Evolutionary conservation across 2,888 invertebrate species (phyloP).

Genomic region (Torymus texanus): DNA sequence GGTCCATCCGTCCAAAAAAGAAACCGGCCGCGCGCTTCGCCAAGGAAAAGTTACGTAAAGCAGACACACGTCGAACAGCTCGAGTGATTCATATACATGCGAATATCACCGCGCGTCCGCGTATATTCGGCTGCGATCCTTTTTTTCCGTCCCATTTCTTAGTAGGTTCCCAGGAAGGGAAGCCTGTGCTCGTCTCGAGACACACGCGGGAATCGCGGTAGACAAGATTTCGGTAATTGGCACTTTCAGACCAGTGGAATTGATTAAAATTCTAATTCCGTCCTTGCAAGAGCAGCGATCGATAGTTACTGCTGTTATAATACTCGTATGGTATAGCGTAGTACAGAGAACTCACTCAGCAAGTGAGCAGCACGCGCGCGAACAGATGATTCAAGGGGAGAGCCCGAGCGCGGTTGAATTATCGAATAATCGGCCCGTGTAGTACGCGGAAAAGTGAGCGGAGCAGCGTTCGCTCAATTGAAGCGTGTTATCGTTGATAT

Average conservation of each 20-base stretch:
- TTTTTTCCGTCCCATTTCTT: slow-evolving; percentile 23
- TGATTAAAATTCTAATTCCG: no score
- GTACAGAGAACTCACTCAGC: no score
- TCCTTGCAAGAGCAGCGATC: no score
- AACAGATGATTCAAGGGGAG: not conserved
- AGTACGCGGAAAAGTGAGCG: not conserved
- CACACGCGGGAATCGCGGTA: slow-evolving; percentile 24
- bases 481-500: no score
- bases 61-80: not conserved
- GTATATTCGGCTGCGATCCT: not conserved
- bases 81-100: slow-evolving; percentile 14
- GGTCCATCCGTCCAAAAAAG: not conserved
- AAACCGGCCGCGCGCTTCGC: not conserved
- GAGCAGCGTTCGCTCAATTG: no score
- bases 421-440: not conserved
- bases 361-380: not conserved
- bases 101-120: slow-evolving; percentile 9
- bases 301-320: no score
- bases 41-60: slow-evolving; percentile 23
- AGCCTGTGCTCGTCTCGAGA: not conserved
- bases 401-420: not conserved
- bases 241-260: no score
- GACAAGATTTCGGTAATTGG: not conserved
- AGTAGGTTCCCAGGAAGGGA: slow-evolving; percentile 7
- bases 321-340: no score